Evolutionary conservation across 1,140 invertebrate species (phyloP).

Genomic region (Tribolium madens): DNA sequence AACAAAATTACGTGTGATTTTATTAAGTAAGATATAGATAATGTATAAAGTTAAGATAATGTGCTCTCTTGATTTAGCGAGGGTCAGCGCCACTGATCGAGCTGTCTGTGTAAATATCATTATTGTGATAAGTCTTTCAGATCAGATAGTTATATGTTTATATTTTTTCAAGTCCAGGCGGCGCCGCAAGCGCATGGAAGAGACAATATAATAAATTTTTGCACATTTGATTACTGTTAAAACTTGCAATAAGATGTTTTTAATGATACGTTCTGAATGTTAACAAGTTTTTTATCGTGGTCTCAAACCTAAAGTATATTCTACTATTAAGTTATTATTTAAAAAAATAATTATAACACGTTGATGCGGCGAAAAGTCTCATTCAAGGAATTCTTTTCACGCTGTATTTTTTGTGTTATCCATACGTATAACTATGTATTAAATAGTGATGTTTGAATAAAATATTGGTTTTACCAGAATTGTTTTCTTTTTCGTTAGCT

Average conservation of each 20-base stretch:
- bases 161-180: constrained; percentile 27
- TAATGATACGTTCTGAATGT: constrained; percentile 48
- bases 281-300: constrained; percentile 54
- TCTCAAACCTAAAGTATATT: constrained; percentile 55
- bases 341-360: constrained; percentile 47
- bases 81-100: constrained; percentile 38
- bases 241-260: constrained; percentile 47
- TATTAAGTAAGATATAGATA: constrained; percentile 37
- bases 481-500: constrained; percentile 1
- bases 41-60: constrained; percentile 53
- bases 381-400: constrained; percentile 55
- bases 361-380: constrained; percentile 52
- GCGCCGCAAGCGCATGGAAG: not conserved
- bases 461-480: constrained; percentile 47
- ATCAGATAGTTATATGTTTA: constrained; percentile 33
- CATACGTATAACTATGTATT: constrained; percentile 60
- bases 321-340: constrained; percentile 54
- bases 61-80: constrained; percentile 49
- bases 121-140: constrained; percentile 60
- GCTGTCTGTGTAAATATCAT: constrained; percentile 59
- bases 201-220: constrained; percentile 40
- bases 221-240: constrained; percentile 44
- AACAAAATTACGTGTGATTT: constrained; percentile 39
- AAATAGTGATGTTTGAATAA: constrained; percentile 56
- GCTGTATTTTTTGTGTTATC: constrained; percentile 60